These are phyloP conservation scores for Blennius ocellaris DNA, from an alignment of 2,113 vertebrate species.

Conservation along the genomic window DNA sequence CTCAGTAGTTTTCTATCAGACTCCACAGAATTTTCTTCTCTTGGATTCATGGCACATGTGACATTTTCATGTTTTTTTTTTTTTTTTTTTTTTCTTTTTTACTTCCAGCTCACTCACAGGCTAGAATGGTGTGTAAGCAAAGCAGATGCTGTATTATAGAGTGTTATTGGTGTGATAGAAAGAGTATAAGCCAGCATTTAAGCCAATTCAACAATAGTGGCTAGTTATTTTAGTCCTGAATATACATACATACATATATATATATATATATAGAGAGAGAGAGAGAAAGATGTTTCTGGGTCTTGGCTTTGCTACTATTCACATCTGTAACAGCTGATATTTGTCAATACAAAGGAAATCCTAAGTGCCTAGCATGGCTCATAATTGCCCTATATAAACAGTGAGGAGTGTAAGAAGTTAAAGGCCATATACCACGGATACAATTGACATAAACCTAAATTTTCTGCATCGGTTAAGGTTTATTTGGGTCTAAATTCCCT, in stretches of 20 bases:
- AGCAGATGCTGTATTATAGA: constrained; percentile 20
- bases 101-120: constrained; percentile 23
- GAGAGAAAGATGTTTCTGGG: constrained; percentile 2
- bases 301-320: constrained; percentile 22
- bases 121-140: constrained; percentile 14
- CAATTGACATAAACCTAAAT: neutral
- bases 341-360: constrained; percentile 39
- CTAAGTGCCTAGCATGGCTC: constrained; percentile 80
- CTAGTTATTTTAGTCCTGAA: constrained; percentile 22
- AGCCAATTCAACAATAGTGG: constrained; percentile 14
- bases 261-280: too few species aligned
- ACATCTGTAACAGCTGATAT: constrained; percentile 32
- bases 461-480: neutral
- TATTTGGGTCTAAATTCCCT: neutral
- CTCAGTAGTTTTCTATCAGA: constrained; percentile 44
- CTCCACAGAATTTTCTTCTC: constrained; percentile 32
- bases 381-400: constrained; percentile 59
- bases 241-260: too few species aligned
- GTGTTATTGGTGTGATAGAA: constrained; percentile 6
- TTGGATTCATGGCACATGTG: constrained; percentile 23
- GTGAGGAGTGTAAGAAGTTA: constrained; percentile 41
- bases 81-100: neutral
- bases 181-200: constrained; percentile 30
- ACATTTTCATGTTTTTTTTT: neutral
- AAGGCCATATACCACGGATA: constrained; percentile 50